Evolutionary conservation across 1,140 invertebrate species (phyloP), one percentile per base, ranked within the genome.

Genomic region (Steinernema khuongi): DNA sequence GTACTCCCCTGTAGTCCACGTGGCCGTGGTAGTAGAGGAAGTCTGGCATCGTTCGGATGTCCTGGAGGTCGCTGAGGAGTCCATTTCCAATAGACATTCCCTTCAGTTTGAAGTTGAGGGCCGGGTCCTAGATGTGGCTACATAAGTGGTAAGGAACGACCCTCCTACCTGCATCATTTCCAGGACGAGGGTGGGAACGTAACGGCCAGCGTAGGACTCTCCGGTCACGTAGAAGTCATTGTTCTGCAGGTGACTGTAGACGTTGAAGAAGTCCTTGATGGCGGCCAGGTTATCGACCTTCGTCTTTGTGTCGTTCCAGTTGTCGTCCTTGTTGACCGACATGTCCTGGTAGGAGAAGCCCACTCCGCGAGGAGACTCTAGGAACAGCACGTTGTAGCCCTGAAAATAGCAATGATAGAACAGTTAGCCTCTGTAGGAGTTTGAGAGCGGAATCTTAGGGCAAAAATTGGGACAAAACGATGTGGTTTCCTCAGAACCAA

Each of bases 351-450:
- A 89, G 0, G 88, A 89, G 76, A 85, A 89, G 0, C 88, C 88
- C 66, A 89, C 88, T 73, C 88, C 88, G 36, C 87, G 87, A 68
- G 88, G 88, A 2, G 88, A 83, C 74, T 89, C 89, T 28, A 89
- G 70, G 76, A 86, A 89, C 0, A 89, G 43, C 29, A 95, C 91
- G 84, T 93, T 94, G 36, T 92, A 91, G 72, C 87, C 86, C 71
- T 60, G 50, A 60, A 60, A 60, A n/a, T n/a, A n/a, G n/a, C n/a
- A n/a, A n/a, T n/a, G n/a, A n/a, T n/a, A n/a, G n/a, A n/a, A n/a
- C n/a, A n/a, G n/a, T n/a, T n/a, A n/a, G n/a, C n/a, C n/a, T n/a
- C n/a, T n/a, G n/a, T n/a, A n/a, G n/a, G n/a, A n/a, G n/a, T n/a
- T n/a, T n/a, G n/a, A n/a, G n/a, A n/a, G n/a, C n/a, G n/a, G n/a